These are phyloP conservation scores for Sphinx pinastri DNA, from an alignment of 2,888 invertebrate genomes.

Conservation along the genomic window DNA sequence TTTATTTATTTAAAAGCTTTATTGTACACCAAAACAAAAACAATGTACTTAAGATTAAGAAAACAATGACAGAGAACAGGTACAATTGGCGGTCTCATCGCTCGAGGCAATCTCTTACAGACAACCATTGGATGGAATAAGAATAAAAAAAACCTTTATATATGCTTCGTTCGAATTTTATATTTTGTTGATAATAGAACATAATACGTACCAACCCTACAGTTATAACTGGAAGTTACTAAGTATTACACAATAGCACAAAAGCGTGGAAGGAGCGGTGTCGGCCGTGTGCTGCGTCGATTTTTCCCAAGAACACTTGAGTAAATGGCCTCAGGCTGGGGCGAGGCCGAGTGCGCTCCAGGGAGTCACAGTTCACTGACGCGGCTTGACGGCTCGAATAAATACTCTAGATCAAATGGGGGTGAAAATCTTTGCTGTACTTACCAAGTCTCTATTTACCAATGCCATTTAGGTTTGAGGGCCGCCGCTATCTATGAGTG, in stretches of 20 bases:
- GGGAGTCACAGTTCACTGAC: conserved; percentile 28
- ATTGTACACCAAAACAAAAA: too few species aligned
- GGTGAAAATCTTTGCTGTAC: conserved; percentile 26
- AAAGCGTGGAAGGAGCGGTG: conserved; percentile 26
- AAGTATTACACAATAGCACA: conserved; percentile 25
- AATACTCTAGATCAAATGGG: conserved; percentile 30
- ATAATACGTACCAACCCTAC: neutral
- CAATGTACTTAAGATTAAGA: too few species aligned
- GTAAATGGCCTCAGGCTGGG: conserved; percentile 38
- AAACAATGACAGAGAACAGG: too few species aligned
- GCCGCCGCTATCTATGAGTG: neutral
- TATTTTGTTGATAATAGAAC: neutral
- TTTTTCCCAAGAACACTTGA: conserved; percentile 41
- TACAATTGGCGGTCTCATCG: too few species aligned
- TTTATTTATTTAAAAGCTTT: too few species aligned
- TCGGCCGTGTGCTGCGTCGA: conserved; percentile 32
- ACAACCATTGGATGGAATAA: too few species aligned
- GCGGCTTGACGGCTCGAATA: conserved; percentile 29
- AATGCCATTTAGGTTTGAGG: conserved; percentile 18
- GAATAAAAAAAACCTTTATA: too few species aligned
- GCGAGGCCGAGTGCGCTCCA: conserved; percentile 29
- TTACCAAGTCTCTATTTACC: conserved; percentile 27
- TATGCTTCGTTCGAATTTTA: neutral
- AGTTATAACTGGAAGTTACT: conserved; percentile 11
- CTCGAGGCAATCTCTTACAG: too few species aligned